A percentile compares a stretch with the other conserved stretches of the same genome.
Evolutionary conservation across 1,140 invertebrate genomes (phyloP).

Genomic region (Stratiolaelaps scimitus): DNA sequence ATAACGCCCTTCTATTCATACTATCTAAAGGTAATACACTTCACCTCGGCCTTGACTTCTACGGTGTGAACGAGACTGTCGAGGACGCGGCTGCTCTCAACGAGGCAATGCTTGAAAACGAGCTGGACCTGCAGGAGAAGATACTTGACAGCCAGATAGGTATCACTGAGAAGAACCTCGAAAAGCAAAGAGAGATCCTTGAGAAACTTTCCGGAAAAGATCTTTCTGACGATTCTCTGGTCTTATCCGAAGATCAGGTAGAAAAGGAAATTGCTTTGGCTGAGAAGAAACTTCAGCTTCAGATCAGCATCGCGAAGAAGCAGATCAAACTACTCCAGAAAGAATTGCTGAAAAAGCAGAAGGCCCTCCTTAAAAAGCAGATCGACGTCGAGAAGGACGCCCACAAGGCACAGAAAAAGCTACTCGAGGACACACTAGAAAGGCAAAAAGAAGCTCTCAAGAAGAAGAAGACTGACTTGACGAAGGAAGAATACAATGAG

Average conservation of each 20-base stretch:
- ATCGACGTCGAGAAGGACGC: too few species aligned
- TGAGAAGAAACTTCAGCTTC: neutral
- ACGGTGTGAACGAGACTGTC: conserved; percentile 2
- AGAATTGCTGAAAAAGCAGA: neutral
- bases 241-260: neutral
- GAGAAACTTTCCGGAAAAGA: neutral
- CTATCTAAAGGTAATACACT: neutral
- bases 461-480: too few species aligned
- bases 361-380: too few species aligned
- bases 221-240: neutral
- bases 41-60: neutral
- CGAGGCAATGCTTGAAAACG: neutral
- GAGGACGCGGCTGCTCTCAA: neutral
- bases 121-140: conserved; percentile 13
- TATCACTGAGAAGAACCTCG: neutral
- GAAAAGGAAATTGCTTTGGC: neutral
- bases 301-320: neutral
- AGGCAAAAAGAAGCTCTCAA: too few species aligned
- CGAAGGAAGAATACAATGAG: neutral
- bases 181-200: neutral
- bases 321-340: neutral
- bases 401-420: too few species aligned
- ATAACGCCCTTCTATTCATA: neutral
- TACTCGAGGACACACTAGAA: too few species aligned
- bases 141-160: neutral